Base-by-base conservation (phyloP, 2,888 invertebrate species). In the Rhodophaea formosa region DNA sequence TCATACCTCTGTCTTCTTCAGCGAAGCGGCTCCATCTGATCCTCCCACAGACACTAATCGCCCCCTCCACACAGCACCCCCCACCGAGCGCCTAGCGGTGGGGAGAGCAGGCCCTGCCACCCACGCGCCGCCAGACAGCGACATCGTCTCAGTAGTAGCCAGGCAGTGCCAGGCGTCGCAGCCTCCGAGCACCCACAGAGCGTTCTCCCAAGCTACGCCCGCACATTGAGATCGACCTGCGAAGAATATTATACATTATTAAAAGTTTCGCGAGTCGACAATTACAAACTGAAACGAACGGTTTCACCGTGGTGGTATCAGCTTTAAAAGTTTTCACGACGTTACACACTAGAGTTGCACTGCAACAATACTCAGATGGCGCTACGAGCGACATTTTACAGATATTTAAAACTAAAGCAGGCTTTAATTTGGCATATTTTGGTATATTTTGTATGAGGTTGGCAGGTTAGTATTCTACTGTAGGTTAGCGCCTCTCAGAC, bases 141-240 rank as follows among this genome's bases (percentile, higher is more conserved):
- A 57, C 72, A 88, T 77, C 57, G 68, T 69, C 79, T 91, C 91
- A 8, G 85, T 85, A 67, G 74, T 69, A 43, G 87, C 81, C 49
- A 96, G 91, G 80, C 96, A 96, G 85, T 95, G 95, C 97, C 97
- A 97, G n/a, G 95, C 93, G 85, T 97, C 97, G 80, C 96, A 96
- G 30, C 97, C 97, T 60, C 97, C 97, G 59, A 95, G 94, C 32
- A 95, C 97, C 91, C 95, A 95, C 58, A 97, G 91, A 69, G 93
- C 88, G 60, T 93, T 94, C 62, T 92, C 91, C 88, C 94, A 94
- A 32, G 93, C 87, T 61, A 94, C 93, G 32, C 95, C 95, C 17
- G 95, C 96, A 53, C 95, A 95, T 86, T 97, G 97, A 75, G 95
- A 96, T 14, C 97, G 94, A 15, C 95, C 95, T 93, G 80, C 57